Base-by-base conservation (phyloP, 1,140 invertebrate genomes). In the Drosophila tristis region DNA sequence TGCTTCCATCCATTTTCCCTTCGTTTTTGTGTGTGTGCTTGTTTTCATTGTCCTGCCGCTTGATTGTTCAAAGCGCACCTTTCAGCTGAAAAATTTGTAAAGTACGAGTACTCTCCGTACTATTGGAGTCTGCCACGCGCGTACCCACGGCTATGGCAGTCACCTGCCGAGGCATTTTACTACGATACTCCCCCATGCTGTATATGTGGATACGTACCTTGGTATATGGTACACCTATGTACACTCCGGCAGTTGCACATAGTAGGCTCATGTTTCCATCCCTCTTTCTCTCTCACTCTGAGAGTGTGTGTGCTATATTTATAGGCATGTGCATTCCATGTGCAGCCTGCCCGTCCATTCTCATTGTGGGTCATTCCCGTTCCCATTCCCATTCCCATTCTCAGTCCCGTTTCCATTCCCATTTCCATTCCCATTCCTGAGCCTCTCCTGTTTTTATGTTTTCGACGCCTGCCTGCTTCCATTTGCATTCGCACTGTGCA, bases 31-130 rank as follows among this genome's bases (percentile, higher is more conserved):
- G 20, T 39, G 39, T 43, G 26, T 54, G 62, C 66, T 13, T 84
- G 65, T 61, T 82, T 89, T 87, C 71, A 89, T 87, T 87, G 84
- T 87, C 75, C 71, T 71, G 66, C 45, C 60, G 81, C 82, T 86
- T 86, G 81, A 86, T 86, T 86, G 81, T 86, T 87, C 82, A 86
- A 86, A 86, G 81, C 82, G 81, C 81, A 86, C 82, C 82, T 78
- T 78, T 87, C 82, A 74, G 62, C 59, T 86, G 81, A 74, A 86
- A 87, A 65, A 86, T 86, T 87, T 86, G 78, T 74, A 75, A 86
- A 87, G 81, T 86, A 13, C 35, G 11, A 13, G 35, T 5, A 39
- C 35, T 39, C 35, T 13, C 11, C 35, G 35, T 13, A 75, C 78
- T 50, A 80, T 75, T 66, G 72, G 71, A 74, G 58, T 50, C 57